Base-by-base conservation (phyloP, 1,140 invertebrate genomes). In the Ephestia elutella region DNA sequence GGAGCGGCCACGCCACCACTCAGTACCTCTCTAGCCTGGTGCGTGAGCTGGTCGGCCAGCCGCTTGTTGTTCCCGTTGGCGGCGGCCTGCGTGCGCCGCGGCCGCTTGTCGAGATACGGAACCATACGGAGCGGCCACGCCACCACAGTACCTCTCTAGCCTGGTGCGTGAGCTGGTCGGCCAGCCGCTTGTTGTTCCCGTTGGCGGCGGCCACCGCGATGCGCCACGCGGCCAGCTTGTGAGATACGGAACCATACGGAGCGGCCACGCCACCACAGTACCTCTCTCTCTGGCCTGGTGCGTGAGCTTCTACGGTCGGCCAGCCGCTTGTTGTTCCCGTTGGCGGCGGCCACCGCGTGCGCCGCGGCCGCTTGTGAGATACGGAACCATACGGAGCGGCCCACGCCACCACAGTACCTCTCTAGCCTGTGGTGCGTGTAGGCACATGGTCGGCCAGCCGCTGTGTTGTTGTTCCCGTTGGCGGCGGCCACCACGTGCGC, bases 61-160 rank as follows among this genome's bases (percentile, higher is more conserved):
- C 97, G 95, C 87, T 99, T 99, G 86, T 98, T 98, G 50, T 96
- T 96, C 48, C 95, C 94, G 53, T 95, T 95, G 17, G 95, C 95
- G 56, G 90, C 91, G 11, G 97, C 98, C n/a, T n/a, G n/a, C n/a
- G n/a, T n/a, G n/a, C n/a, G n/a, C n/a, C n/a, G n/a, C n/a, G n/a
- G n/a, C n/a, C n/a, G n/a, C n/a, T n/a, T n/a, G n/a, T n/a, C n/a
- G n/a, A n/a, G n/a, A n/a, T n/a, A n/a, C n/a, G n/a, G n/a, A n/a
- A n/a, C n/a, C n/a, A n/a, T n/a, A n/a, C n/a, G n/a, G n/a, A n/a
- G n/a, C n/a, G 2, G 9, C 32, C 2, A 11, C 2, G 32, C 2
- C 3, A 13, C 3, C 3, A 35, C 32, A 15, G 8, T 25, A 93
- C 93, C 87, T 98, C 95, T 30, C 93, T 92, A 30, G 95, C 94